Percentiles rank a stretch among this genome's conserved stretches.
Evolutionary conservation across 2,888 invertebrate species (phyloP).

Genomic region (Holacanthella duospinosa): DNA sequence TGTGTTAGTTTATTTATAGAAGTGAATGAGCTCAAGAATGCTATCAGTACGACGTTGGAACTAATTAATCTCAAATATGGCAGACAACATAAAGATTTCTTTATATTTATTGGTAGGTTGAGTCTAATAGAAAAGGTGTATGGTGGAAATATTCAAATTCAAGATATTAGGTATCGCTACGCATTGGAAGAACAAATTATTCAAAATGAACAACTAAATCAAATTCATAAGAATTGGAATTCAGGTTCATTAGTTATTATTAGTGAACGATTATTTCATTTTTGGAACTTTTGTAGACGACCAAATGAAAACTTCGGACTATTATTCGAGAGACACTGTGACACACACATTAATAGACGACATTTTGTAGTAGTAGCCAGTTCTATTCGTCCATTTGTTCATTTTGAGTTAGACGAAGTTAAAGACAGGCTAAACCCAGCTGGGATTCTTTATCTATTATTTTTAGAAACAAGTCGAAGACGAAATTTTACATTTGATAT

Average conservation of each 20-base stretch:
- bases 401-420: background rate
- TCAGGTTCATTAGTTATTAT: no score
- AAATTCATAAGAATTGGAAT: background rate
- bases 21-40: background rate
- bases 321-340: background rate
- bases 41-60: background rate
- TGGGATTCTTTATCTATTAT: background rate
- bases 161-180: constrained; percentile 1
- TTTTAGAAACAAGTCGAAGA: background rate
- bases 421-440: background rate
- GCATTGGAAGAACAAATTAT: background rate
- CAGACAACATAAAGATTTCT: constrained; percentile 7
- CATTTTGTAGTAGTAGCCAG: constrained; percentile 1
- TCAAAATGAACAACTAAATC: background rate
- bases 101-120: background rate
- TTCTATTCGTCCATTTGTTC: constrained; percentile 3
- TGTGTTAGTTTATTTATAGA: background rate
- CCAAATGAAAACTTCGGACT: background rate
- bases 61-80: constrained; percentile 1
- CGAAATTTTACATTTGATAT: constrained; percentile 7
- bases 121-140: background rate
- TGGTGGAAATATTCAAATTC: background rate
- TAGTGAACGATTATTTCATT: background rate
- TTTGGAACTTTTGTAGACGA: background rate
- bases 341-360: background rate